Evolutionary conservation across 1,140 invertebrate genomes (phyloP).

Genomic region (Zaprionus africanus): DNA sequence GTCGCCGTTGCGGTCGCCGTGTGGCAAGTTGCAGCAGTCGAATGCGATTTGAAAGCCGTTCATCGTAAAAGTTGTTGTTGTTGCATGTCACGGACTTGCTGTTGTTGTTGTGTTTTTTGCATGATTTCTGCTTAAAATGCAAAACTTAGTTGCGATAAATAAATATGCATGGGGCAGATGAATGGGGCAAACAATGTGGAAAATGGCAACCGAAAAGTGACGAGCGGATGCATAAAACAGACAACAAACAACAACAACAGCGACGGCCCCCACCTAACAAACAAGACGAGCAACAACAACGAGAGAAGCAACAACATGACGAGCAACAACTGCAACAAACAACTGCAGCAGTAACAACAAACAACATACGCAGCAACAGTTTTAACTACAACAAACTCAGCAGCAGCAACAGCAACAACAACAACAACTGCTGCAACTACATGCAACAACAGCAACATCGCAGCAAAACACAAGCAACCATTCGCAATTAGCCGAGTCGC

Average conservation of each 20-base stretch:
- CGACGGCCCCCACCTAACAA: conserved; percentile 36
- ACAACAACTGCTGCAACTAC: conserved; percentile 19
- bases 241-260: conserved; percentile 40
- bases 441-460: conserved; percentile 30
- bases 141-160: conserved; percentile 79
- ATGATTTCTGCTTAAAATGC: conserved; percentile 82
- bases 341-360: conserved; percentile 19
- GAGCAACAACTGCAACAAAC: conserved; percentile 30
- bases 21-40: conserved; percentile 48
- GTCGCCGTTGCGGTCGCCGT: conserved; percentile 18
- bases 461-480: conserved; percentile 29
- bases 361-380: conserved; percentile 29
- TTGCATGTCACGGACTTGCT: conserved; percentile 29
- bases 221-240: conserved; percentile 70
- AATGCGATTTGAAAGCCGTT: conserved; percentile 79
- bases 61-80: conserved; percentile 44
- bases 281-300: conserved; percentile 23
- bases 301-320: conserved; percentile 7
- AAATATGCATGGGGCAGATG: conserved; percentile 73
- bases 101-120: conserved; percentile 64
- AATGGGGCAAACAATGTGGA: conserved; percentile 66
- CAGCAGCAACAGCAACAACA: conserved; percentile 20
- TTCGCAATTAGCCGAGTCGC: conserved; percentile 60
- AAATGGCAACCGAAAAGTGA: conserved; percentile 64
- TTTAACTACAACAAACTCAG: conserved; percentile 49